Evolutionary conservation across 2,888 invertebrate species (phyloP), one percentile per base, ranked within the genome.

Genomic region (Laspeyria flexula): DNA sequence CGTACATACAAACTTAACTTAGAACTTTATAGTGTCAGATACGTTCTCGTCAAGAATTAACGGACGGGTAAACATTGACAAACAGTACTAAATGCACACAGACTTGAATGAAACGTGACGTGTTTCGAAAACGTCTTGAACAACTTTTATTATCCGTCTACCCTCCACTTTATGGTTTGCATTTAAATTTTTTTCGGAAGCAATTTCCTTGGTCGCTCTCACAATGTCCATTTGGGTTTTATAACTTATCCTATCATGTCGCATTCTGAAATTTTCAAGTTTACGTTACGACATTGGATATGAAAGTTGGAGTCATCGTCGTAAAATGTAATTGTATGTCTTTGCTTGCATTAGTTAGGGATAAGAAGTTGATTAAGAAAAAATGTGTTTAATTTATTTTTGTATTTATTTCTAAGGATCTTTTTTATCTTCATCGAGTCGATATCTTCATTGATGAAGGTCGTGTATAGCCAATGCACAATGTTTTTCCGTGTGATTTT

Each of bases 21-120:
- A 21, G 21, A 37, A 37, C 13, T 31, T 13, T 13, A 6, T 13
- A 31, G 37, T 63, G 43, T 42, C 46, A 43, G 43, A 58, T 40
- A 5, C 31, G 31, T 13, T 13, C 39, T 43, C 33, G 46, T 27
- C 38, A 43, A 34, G 31, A 58, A 58, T 61, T 49, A 54, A 44
- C 37, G 45, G 16, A 3, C 10, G 33, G 10, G 33, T 31, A 53
- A 63, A 61, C 59, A 61, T 31, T 54, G 54, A 39, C 46, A 53
- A 53, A 58, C 59, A 43, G 4, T 13, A 35, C 21, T 35, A 51
- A 56, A 57, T 56, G 39, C 12, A 46, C 33, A 33, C 9, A 13
- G 46, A 43, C 25, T 25, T 35, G 29, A 43, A 55, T 27, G 45
- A 43, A 38, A 47, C 58, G 43, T 44, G 58, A 47, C 40, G 7